Evolutionary conservation across 2,888 invertebrate species (phyloP).

Genomic region (Diplolepis rosae): DNA sequence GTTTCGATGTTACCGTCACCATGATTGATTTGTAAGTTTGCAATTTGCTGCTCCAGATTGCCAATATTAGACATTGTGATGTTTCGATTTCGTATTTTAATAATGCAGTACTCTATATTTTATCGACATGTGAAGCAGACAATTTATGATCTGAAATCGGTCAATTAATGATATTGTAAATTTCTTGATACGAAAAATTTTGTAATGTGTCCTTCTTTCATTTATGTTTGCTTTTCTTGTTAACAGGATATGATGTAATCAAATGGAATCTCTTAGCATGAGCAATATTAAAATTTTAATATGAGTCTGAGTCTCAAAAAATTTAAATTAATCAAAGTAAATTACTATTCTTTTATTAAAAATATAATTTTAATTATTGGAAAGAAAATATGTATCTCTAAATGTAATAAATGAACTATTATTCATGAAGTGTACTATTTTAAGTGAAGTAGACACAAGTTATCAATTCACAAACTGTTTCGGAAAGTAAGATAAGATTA

Average conservation of each 20-base stretch:
- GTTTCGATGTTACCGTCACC: constrained; percentile 69
- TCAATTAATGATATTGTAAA: background rate
- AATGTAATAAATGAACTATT: no score
- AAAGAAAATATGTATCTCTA: no score
- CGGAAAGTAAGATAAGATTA: background rate
- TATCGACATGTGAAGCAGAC: background rate
- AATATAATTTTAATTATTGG: no score
- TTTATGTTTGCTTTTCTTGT: constrained; percentile 8
- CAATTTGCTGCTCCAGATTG: constrained; percentile 82
- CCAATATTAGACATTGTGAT: constrained; percentile 75
- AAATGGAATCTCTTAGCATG: constrained; percentile 7
- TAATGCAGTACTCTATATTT: background rate
- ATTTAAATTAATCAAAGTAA: background rate
- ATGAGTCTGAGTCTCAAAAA: no score
- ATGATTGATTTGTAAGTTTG: constrained; percentile 80
- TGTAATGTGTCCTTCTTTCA: constrained; percentile 10
- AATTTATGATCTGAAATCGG: background rate
- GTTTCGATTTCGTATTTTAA: background rate
- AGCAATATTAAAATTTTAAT: background rate
- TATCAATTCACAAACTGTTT: background rate
- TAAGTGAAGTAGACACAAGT: background rate
- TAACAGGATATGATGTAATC: background rate
- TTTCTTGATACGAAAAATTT: background rate
- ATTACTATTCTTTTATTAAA: background rate
- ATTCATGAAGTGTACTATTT: background rate